phyloP scores from a whole-genome alignment of 1,140 invertebrate genomes.

The Whitmania pigra region DNA sequence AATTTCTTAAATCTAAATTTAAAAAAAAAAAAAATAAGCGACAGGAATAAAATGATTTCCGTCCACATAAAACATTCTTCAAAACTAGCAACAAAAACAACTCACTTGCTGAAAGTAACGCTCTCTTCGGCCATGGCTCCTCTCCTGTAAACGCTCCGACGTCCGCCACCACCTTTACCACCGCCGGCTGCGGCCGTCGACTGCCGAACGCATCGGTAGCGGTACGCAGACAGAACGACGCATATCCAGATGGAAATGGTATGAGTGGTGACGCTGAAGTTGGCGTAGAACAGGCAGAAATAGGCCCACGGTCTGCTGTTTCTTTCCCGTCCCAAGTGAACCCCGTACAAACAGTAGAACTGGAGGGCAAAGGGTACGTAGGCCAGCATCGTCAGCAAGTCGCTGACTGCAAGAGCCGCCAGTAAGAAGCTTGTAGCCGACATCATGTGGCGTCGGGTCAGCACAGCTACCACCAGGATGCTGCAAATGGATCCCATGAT shows the following conservation, averaged over 20 bases:
- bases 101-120: not conserved
- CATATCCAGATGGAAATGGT: conserved; percentile 85
- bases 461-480: conserved; percentile 69
- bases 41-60: too few relatives aligned
- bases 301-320: conserved; percentile 30
- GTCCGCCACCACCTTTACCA: not conserved
- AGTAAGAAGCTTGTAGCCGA: conserved; percentile 51
- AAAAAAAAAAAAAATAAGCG: too few relatives aligned
- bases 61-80: not conserved
- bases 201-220: conserved; percentile 66
- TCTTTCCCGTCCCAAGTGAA: conserved; percentile 5
- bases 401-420: conserved; percentile 66
- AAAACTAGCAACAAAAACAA: not conserved
- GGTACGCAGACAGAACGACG: conserved; percentile 74
- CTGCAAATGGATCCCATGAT: conserved; percentile 75
- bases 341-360: conserved; percentile 33
- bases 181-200: conserved; percentile 46
- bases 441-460: conserved; percentile 69
- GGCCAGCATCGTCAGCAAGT: conserved; percentile 72
- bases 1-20: too few relatives aligned
- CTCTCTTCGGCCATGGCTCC: not conserved
- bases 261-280: conserved; percentile 68
- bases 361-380: conserved; percentile 71
- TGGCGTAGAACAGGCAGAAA: conserved; percentile 35
- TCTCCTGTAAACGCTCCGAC: not conserved